Conservation (phyloP, 2,113 vertebrate genomes). For the Leucoraja erinaceus region DNA sequence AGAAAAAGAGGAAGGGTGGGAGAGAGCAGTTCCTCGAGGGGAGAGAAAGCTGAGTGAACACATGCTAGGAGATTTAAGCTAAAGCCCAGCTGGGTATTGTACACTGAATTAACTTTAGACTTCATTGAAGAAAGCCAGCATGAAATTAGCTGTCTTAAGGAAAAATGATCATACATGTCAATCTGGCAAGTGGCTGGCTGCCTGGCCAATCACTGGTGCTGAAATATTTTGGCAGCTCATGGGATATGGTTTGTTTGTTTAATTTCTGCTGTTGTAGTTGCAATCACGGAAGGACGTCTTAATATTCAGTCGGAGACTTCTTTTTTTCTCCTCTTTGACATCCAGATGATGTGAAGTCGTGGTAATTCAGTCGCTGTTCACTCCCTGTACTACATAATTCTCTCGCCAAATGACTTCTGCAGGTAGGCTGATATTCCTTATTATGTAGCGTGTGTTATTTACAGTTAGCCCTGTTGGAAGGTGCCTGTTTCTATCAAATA, state of each 20-base stretch:
- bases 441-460: too few relatives aligned
- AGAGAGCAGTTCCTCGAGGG: background rate
- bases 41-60: background rate
- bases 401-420: background rate
- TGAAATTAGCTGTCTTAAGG: conserved; percentile 9
- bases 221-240: conserved; percentile 10
- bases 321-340: background rate
- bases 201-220: background rate
- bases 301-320: background rate
- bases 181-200: background rate
- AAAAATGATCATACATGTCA: background rate
- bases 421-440: too few relatives aligned
- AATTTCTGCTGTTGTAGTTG: background rate
- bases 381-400: background rate
- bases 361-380: background rate
- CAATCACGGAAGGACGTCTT: background rate
- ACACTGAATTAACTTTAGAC: conserved; percentile 11
- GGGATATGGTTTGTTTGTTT: conserved; percentile 10
- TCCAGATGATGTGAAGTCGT: background rate
- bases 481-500: too few relatives aligned
- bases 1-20: too few relatives aligned
- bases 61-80: conserved; percentile 6
- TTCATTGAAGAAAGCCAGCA: conserved; percentile 23
- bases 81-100: conserved; percentile 28
- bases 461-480: too few relatives aligned